A percentile compares a stretch with the other conserved stretches of the same genome.
phyloP scores from a whole-genome alignment of 2,888 invertebrate species.

The Ophion costatus region DNA sequence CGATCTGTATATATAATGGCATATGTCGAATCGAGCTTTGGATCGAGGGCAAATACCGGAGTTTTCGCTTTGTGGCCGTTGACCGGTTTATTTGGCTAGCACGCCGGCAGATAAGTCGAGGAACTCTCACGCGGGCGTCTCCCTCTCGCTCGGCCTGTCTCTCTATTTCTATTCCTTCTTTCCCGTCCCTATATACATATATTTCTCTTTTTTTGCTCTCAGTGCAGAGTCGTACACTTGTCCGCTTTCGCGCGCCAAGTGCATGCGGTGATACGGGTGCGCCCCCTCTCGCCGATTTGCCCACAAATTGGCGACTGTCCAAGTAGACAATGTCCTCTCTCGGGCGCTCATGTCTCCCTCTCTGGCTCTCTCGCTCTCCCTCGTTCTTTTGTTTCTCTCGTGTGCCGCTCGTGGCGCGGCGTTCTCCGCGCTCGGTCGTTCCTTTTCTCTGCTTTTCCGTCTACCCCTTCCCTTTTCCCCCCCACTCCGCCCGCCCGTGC shows the following conservation, averaged over 20 bases:
- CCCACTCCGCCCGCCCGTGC: constrained; percentile 1
- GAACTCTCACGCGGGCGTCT: constrained; percentile 58
- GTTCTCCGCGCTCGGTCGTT: not conserved
- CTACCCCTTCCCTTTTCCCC: not conserved
- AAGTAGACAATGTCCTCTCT: constrained; percentile 37
- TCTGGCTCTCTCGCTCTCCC: not conserved
- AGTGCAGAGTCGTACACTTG: constrained; percentile 30
- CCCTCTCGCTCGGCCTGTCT: constrained; percentile 17
- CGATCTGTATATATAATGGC: not conserved
- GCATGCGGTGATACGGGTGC: constrained; percentile 15
- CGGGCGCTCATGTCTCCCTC: not conserved
- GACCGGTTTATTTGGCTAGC: constrained; percentile 64
- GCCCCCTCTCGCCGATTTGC: constrained; percentile 38
- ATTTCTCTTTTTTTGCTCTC: constrained; percentile 46
- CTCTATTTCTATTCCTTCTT: constrained; percentile 27
- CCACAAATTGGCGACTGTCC: constrained; percentile 64
- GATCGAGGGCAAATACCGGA: constrained; percentile 58
- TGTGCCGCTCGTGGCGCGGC: not conserved
- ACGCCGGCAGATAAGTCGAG: constrained; percentile 59
- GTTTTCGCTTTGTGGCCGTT: constrained; percentile 59
- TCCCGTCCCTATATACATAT: constrained; percentile 13
- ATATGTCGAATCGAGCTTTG: constrained; percentile 33
- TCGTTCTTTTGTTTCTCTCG: constrained; percentile 3
- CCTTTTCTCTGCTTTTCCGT: constrained; percentile 12
- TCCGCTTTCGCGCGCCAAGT: constrained; percentile 29